phyloP scores from a whole-genome alignment of 2,888 invertebrate genomes.

The Pelosia muscerda region DNA sequence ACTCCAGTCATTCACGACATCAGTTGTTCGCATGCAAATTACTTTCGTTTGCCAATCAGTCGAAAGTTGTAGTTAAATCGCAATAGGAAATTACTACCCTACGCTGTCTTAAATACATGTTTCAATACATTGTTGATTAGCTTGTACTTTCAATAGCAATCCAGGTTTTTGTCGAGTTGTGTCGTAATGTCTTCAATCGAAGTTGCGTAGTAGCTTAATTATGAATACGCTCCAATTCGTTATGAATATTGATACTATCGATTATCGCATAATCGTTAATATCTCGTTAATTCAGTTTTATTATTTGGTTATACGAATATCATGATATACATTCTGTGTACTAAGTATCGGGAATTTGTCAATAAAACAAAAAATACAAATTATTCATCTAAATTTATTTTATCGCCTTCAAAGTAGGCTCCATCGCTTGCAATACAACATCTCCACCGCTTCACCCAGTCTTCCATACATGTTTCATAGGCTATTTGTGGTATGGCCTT shows the following conservation, averaged over 20 bases:
- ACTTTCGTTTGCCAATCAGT: slow-evolving; percentile 30
- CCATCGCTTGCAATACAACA: too few relatives aligned
- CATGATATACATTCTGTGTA: too few relatives aligned
- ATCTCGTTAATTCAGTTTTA: background rate
- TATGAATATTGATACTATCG: background rate
- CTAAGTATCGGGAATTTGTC: too few relatives aligned
- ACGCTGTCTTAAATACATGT: slow-evolving; percentile 32
- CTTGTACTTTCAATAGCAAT: slow-evolving; percentile 24
- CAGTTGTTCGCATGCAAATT: slow-evolving; percentile 19
- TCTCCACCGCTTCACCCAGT: too few relatives aligned
- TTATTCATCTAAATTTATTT: too few relatives aligned
- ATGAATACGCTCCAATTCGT: background rate
- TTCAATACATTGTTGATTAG: slow-evolving; percentile 28
- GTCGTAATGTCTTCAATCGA: slow-evolving; percentile 34
- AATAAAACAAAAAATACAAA: too few relatives aligned
- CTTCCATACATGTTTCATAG: too few relatives aligned
- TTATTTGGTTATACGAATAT: background rate
- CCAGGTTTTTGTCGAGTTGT: slow-evolving; percentile 19
- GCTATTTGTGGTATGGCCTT: too few relatives aligned
- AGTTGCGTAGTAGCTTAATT: slow-evolving; percentile 29
- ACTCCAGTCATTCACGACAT: background rate
- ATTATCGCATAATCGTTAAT: background rate
- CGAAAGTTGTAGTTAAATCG: slow-evolving; percentile 35
- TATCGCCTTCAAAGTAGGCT: too few relatives aligned
- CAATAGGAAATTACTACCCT: slow-evolving; percentile 38